Evolutionary conservation across 1,140 invertebrate species (phyloP).

Genomic region (Teleopsis dalmanni): DNA sequence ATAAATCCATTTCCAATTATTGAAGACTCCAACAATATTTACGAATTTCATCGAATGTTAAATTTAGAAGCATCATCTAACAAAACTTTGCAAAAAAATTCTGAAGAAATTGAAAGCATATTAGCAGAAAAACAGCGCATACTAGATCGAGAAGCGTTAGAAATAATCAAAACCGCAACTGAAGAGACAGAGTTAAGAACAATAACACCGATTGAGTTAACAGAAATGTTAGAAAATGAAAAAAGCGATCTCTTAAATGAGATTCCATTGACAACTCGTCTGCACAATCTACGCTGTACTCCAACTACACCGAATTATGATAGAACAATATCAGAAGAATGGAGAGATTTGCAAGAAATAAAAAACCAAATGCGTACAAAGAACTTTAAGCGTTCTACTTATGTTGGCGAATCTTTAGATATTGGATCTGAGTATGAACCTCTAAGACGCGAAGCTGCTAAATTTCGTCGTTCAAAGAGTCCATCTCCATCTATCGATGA

Average conservation of each 20-base stretch:
- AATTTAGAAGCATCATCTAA: constrained; percentile 24
- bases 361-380: constrained; percentile 24
- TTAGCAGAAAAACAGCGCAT: constrained; percentile 18
- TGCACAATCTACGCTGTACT: neutral
- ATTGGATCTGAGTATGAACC: constrained; percentile 22
- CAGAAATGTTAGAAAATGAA: neutral
- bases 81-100: constrained; percentile 18
- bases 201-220: constrained; percentile 16
- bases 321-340: constrained; percentile 28
- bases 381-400: constrained; percentile 37
- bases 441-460: constrained; percentile 15
- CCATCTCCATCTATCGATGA: constrained; percentile 15
- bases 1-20: too few species aligned
- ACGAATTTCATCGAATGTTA: constrained; percentile 27
- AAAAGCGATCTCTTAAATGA: neutral
- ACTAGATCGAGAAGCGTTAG: constrained; percentile 22
- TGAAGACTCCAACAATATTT: neutral
- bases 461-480: constrained; percentile 24
- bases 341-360: constrained; percentile 20
- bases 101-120: constrained; percentile 21
- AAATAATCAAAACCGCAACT: constrained; percentile 19
- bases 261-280: neutral
- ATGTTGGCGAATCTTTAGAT: constrained; percentile 36
- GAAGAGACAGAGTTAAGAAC: constrained; percentile 31
- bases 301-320: constrained; percentile 20